Evolutionary conservation across 2,113 vertebrate species (phyloP), one percentile per base, ranked within the genome.

Genomic region (Mobula birostris): DNA sequence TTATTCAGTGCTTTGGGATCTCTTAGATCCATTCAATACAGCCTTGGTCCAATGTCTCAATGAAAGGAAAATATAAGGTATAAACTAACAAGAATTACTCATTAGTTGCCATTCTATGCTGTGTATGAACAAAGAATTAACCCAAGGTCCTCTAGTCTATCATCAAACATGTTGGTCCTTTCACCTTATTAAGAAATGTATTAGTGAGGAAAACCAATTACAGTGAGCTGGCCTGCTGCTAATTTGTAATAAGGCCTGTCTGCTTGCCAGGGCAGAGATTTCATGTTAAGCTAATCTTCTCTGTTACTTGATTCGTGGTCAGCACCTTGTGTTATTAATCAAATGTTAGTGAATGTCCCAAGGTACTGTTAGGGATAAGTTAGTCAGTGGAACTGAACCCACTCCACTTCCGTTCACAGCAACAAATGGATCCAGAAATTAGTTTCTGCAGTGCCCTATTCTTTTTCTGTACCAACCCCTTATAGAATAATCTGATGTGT

Each of bases 301-400:
- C 24, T 92, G 66, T 17, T 70, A 40, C 19, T 92, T 92, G 66
- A 87, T 87, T 87, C 63, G 56, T 87, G 27, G 24, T 29, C 83
- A 24, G 24, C 66, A 40, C 88, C 63, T 72, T 40, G 8, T 40
- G 68, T 72, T 72, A 92, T 70, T 70, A 68, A 92, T 68, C 68
- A 92, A 92, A 92, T 40, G 83, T 87, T 87, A 87, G 56, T 61
- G 83, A 87, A 87, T 87, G 27, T 87, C 83, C 56, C 83, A 87
- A 61, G 56, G 56, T 12, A 87, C 58, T 85, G 82, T 8, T 58
- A 29, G 11, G 7, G 56, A 29, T 85, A 85, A 29, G 82, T 61
- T 29, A 85, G 83, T 29, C 56, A 87, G n/a, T 87, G 24, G 83
- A 63, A 1, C 29, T 3, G 27, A 61, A 14, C 58, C n/a, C 32